Evolutionary conservation across 2,113 vertebrate species (phyloP).

Genomic region (Odontophorus gujanensis): DNA sequence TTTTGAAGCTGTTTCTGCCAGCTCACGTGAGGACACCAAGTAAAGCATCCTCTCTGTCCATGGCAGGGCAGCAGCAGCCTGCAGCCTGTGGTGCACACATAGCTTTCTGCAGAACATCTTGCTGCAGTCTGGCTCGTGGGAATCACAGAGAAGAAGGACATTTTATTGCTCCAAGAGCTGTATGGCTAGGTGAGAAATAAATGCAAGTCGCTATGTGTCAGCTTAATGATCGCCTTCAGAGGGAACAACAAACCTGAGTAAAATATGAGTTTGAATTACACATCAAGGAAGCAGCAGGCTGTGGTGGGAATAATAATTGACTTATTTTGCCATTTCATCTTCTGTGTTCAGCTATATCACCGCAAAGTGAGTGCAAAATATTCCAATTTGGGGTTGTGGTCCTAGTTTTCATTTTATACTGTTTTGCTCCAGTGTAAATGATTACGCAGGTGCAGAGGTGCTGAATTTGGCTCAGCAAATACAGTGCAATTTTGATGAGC

Average conservation of each 20-base stretch:
- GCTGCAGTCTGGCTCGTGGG: not conserved
- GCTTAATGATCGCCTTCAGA: not conserved
- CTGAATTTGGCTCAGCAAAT: not conserved
- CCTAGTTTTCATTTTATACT: not conserved
- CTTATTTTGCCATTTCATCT: not conserved
- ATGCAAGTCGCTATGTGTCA: not conserved
- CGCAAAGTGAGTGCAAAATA: not conserved
- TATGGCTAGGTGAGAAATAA: not conserved
- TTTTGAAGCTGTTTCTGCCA: not conserved
- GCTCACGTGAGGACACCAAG: not conserved
- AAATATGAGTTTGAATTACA: not conserved
- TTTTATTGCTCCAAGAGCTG: not conserved
- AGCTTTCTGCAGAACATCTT: fast-evolving
- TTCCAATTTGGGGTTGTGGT: not conserved
- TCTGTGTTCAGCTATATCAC: not conserved
- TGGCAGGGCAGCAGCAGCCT: not conserved
- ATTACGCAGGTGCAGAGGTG: not conserved
- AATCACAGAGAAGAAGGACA: not conserved
- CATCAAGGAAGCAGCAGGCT: not conserved
- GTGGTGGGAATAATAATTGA: not conserved
- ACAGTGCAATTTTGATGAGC: not conserved
- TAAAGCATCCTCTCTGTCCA: not conserved
- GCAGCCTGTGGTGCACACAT: not conserved
- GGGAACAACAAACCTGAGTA: not conserved
- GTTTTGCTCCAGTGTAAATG: not conserved